Evolutionary conservation across 1,140 invertebrate genomes (phyloP).

Genomic region (Pseudobourletiella spinata): DNA sequence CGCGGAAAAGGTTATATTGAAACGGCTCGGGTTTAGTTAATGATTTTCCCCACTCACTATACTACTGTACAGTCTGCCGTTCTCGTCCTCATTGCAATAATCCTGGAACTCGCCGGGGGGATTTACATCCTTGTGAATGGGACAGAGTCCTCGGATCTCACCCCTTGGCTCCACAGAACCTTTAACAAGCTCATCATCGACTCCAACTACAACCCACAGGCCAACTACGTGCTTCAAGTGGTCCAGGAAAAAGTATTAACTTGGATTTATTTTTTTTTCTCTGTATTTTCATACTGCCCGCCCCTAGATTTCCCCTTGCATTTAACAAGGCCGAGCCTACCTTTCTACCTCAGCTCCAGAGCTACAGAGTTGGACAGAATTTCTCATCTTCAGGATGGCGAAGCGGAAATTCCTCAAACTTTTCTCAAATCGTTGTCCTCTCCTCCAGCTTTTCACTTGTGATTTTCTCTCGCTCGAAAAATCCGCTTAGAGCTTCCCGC

Average conservation of each 20-base stretch:
- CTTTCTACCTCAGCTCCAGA: too few relatives aligned
- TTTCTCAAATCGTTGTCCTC: too few relatives aligned
- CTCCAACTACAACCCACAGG: slow-evolving; percentile 52
- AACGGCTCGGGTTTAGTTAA: not conserved
- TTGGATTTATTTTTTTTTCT: too few relatives aligned
- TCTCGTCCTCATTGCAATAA: slow-evolving; percentile 49
- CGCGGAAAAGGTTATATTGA: not conserved
- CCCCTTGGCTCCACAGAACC: slow-evolving; percentile 58
- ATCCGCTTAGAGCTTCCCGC: too few relatives aligned
- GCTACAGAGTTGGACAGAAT: too few relatives aligned
- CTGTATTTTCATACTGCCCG: too few relatives aligned
- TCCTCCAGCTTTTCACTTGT: too few relatives aligned
- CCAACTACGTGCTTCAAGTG: slow-evolving; percentile 55
- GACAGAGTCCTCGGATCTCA: slow-evolving; percentile 64
- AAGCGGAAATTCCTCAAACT: too few relatives aligned
- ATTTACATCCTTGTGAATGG: slow-evolving; percentile 68
- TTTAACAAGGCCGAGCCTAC: too few relatives aligned
- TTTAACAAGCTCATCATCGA: slow-evolving; percentile 62
- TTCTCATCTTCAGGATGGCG: too few relatives aligned
- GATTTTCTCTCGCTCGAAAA: too few relatives aligned
- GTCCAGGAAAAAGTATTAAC: slow-evolving; percentile 70
- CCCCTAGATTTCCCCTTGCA: too few relatives aligned
- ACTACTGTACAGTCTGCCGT: slow-evolving; percentile 16
- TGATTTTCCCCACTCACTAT: not conserved
- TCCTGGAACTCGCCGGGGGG: slow-evolving; percentile 61